These are phyloP conservation scores for Chirona hameri DNA, from an alignment of 2,888 invertebrate genomes.

Conservation along the genomic window DNA sequence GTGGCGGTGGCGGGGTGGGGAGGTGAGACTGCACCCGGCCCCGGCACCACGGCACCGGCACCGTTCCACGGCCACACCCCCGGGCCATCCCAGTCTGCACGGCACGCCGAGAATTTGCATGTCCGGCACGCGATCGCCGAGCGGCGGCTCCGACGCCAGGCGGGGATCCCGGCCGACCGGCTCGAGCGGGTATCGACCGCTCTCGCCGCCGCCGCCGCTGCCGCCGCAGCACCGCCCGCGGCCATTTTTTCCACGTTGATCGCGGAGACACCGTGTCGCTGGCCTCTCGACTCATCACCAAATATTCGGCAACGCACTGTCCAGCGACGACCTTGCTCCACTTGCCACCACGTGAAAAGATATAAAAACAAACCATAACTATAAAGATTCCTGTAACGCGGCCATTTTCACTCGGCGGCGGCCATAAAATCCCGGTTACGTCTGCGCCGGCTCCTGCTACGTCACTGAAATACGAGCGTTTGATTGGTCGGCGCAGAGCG, in stretches of 20 bases:
- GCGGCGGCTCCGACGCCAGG: background rate
- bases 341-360: background rate
- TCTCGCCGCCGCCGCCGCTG: background rate
- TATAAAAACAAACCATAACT: constrained; percentile 28
- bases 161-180: background rate
- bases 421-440: constrained; percentile 30
- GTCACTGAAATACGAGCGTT: constrained; percentile 29
- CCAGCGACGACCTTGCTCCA: background rate
- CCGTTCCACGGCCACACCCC: too few relatives aligned
- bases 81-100: too few relatives aligned
- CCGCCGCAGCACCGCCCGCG: background rate
- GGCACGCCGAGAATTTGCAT: too few relatives aligned
- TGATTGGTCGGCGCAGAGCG: constrained; percentile 2
- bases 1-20: too few relatives aligned
- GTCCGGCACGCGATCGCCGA: too few relatives aligned
- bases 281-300: background rate
- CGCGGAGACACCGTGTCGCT: background rate
- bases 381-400: constrained; percentile 24
- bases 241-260: background rate
- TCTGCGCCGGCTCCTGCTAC: constrained; percentile 22
- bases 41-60: too few relatives aligned
- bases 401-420: constrained; percentile 30
- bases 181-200: background rate
- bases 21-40: too few relatives aligned
- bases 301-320: background rate